These are phyloP conservation scores for Gastracanthus pulcherrimus DNA, from an alignment of 2,888 invertebrate species.

Conservation along the genomic window DNA sequence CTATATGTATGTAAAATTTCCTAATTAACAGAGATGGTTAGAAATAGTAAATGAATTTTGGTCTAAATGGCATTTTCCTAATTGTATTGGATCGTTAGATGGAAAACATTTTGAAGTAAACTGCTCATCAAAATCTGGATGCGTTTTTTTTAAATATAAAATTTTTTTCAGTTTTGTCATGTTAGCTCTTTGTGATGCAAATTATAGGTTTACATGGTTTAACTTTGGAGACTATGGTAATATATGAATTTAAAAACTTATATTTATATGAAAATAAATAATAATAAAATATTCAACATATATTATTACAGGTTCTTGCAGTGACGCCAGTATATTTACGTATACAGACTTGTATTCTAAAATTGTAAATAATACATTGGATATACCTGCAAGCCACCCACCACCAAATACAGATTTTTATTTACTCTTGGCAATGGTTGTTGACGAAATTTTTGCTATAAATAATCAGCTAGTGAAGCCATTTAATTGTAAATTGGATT, in stretches of 20 bases:
- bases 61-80: background rate
- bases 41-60: background rate
- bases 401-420: background rate
- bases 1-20: background rate
- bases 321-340: background rate
- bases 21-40: background rate
- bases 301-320: background rate
- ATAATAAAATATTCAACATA: background rate
- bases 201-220: background rate
- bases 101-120: background rate
- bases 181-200: background rate
- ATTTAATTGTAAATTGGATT: background rate
- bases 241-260: background rate
- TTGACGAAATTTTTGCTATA: background rate
- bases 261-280: background rate
- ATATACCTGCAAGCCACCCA: background rate
- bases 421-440: background rate
- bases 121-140: background rate
- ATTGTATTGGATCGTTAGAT: background rate
- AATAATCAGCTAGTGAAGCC: background rate
- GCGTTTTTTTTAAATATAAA: background rate
- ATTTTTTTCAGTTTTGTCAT: background rate
- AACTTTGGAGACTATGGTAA: constrained; percentile 5
- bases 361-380: background rate
- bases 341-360: background rate